Evolutionary conservation across 2,797 vertebrate species (phyloP).

Genomic region (Toxotes lorentzi): DNA sequence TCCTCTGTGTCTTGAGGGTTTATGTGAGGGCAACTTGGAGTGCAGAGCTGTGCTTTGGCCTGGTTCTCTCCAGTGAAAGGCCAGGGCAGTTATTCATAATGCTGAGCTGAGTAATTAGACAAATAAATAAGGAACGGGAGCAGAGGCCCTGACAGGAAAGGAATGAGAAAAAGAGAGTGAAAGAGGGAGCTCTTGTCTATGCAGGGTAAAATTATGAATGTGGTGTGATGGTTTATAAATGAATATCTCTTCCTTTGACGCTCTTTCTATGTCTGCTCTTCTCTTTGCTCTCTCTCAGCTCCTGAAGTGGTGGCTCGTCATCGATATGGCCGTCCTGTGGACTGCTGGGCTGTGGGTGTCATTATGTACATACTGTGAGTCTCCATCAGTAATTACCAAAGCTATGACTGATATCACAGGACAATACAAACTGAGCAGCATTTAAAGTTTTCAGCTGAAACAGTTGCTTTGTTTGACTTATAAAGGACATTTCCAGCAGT

Average conservation of each 20-base stretch:
- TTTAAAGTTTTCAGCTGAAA: neutral
- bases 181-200: slow-evolving; percentile 32
- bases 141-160: slow-evolving; percentile 23
- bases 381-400: slow-evolving; percentile 26
- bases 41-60: slow-evolving; percentile 53
- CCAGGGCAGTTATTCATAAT: slow-evolving; percentile 69
- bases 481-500: neutral
- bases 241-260: slow-evolving; percentile 9
- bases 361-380: slow-evolving; percentile 93
- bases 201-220: slow-evolving; percentile 37
- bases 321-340: slow-evolving; percentile 90
- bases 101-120: slow-evolving; percentile 60
- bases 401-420: neutral
- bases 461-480: slow-evolving; percentile 11
- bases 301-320: slow-evolving; percentile 91
- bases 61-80: slow-evolving; percentile 51
- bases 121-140: slow-evolving; percentile 68
- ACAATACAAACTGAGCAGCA: slow-evolving; percentile 1
- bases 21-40: slow-evolving; percentile 49
- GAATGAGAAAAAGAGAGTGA: slow-evolving; percentile 30
- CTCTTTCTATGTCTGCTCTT: slow-evolving; percentile 14
- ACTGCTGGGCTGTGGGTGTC: slow-evolving; percentile 92
- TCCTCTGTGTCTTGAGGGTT: slow-evolving; percentile 41
- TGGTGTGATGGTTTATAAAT: slow-evolving; percentile 31
- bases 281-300: slow-evolving; percentile 73